These are phyloP conservation scores for Typhlomys cinereus DNA, from an alignment of 2,113 vertebrate genomes.

Conservation along the genomic window DNA sequence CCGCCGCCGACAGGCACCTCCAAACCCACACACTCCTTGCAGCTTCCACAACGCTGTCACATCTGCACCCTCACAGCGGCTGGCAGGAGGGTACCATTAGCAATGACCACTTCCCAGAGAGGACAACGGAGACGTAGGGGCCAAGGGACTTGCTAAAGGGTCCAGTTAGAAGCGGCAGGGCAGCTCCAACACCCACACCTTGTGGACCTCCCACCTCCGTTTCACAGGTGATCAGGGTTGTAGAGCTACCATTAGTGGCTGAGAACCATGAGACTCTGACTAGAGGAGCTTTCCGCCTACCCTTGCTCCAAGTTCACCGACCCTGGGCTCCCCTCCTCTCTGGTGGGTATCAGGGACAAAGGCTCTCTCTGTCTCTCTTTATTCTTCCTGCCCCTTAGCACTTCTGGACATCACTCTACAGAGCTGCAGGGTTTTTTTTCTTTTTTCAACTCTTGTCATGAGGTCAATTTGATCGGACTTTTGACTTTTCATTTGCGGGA, in stretches of 20 bases:
- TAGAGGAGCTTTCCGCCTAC: neutral
- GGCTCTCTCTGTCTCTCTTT: neutral
- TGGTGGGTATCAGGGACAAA: neutral
- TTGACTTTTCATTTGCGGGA: neutral
- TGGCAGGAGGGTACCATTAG: neutral
- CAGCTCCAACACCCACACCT: neutral
- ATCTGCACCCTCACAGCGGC: neutral
- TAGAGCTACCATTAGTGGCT: neutral
- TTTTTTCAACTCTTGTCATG: neutral
- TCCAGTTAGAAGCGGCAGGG: conserved; percentile 8
- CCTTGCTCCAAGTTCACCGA: neutral
- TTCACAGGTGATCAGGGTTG: neutral
- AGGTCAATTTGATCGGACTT: neutral
- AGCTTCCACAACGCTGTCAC: conserved; percentile 33
- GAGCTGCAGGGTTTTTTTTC: neutral
- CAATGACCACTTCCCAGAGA: conserved; percentile 11
- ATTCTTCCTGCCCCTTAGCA: neutral
- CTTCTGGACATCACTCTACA: neutral
- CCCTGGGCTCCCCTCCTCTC: neutral
- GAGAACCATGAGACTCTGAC: neutral
- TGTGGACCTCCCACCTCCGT: neutral
- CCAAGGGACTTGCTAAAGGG: conserved; percentile 51
- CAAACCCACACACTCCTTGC: neutral
- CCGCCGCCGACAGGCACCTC: accelerated
- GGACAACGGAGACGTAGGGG: conserved; percentile 27